Evolutionary conservation across 2,113 vertebrate species (phyloP), one percentile per base, ranked within the genome.

Genomic region (Rhea americana): DNA sequence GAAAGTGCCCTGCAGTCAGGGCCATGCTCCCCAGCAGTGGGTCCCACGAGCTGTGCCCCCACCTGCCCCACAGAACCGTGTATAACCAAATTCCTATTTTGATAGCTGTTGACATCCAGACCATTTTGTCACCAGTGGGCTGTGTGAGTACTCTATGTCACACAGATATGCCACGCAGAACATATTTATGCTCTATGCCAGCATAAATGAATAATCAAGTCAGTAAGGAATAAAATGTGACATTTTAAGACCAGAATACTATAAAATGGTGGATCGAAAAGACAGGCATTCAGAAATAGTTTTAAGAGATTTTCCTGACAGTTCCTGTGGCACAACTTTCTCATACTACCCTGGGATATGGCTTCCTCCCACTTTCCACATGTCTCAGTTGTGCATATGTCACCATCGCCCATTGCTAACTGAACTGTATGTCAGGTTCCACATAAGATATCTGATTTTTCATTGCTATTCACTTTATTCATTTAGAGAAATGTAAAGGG

Each of bases 231-330:
- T 65, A 80, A 55, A 73, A 91, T 63, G 24, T 80, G 89, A 83
- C 82, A 85, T 82, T 82, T 93, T 93, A 89, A 80, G 84, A 94
- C 25, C 55, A 87, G 67, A 93, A 74, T 59, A 87, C 18, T 89
- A 47, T 30, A 80, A 79, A 68, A 76, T n/a, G 9, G 55, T 53
- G 8, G 13, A n/a, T 89, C 3, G 20, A 85, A 93, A 91, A 87
- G 45, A 32, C 43, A 85, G 9, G 21, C 30, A 63, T 86, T 91
- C 50, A 87, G 63, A 93, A 91, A 62, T 4, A 53, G 0, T 84
- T 89, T 32, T 19, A 71, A 32, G n/a, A 93, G 13, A 17, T 77
- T 82, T 77, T 89, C 22, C 22, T 59, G n/a, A 47, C 15, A 41
- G 24, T 48, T 66, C 11, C 7, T 75, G 11, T 61, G 4, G 9